Evolutionary conservation across 2,113 vertebrate species (phyloP).

Genomic region (Nerophis lumbriciformis): DNA sequence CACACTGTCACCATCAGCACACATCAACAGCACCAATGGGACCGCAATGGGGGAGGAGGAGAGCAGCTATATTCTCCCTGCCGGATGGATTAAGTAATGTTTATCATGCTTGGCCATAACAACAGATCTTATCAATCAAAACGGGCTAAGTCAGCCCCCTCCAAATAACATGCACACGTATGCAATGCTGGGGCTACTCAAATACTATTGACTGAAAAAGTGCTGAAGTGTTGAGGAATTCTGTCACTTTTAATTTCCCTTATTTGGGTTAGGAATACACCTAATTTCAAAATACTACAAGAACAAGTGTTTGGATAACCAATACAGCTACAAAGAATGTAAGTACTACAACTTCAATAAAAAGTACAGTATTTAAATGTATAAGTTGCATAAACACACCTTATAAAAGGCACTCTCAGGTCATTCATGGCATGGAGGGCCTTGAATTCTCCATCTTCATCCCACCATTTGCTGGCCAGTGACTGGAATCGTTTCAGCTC

Average conservation of each 20-base stretch:
- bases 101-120: constrained; percentile 1
- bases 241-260: constrained; percentile 22
- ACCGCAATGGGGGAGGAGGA: constrained; percentile 18
- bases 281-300: constrained; percentile 2
- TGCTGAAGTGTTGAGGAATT: constrained; percentile 25
- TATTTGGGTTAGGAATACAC: background rate
- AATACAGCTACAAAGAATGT: background rate
- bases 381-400: constrained; percentile 64
- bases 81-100: constrained; percentile 30
- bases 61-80: constrained; percentile 3
- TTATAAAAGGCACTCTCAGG: constrained; percentile 91
- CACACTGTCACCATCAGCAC: constrained; percentile 41
- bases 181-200: background rate
- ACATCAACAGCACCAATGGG: constrained; percentile 39
- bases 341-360: background rate
- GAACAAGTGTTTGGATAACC: constrained; percentile 10
- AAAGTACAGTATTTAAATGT: background rate
- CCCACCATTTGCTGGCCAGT: constrained; percentile 90
- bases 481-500: constrained; percentile 86
- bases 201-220: constrained; percentile 21
- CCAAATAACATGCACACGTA: constrained; percentile 2
- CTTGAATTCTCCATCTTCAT: constrained; percentile 83
- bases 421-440: constrained; percentile 93
- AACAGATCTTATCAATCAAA: constrained; percentile 55
- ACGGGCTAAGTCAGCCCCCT: constrained; percentile 5